Conservation (phyloP, 1,140 invertebrate genomes). For the Lepidotrigona ventralis region DNA sequence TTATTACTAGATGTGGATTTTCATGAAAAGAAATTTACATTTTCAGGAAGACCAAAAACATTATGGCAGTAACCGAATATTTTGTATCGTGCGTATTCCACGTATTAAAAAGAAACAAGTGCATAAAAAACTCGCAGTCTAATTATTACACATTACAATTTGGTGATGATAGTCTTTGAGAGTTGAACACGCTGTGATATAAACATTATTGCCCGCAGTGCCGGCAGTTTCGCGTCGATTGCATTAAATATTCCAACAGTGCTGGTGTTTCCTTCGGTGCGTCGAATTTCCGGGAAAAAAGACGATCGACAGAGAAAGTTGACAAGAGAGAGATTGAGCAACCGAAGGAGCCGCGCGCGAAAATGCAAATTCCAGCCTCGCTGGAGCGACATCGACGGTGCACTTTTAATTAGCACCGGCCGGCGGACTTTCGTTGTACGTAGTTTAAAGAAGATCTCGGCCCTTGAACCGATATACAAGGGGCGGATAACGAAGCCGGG, state of each 20-base stretch:
- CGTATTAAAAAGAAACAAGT: too few relatives aligned
- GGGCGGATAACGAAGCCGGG: background rate
- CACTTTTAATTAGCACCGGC: slow-evolving; percentile 2
- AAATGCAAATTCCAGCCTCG: slow-evolving; percentile 14
- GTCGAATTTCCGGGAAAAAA: background rate
- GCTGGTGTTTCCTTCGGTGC: background rate
- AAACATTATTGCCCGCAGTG: background rate
- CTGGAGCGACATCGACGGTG: background rate
- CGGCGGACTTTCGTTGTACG: background rate
- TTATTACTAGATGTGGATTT: too few relatives aligned
- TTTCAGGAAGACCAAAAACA: too few relatives aligned
- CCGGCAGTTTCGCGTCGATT: background rate
- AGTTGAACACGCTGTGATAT: background rate
- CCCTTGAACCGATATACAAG: background rate
- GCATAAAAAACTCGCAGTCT: too few relatives aligned
- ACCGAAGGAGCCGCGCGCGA: background rate
- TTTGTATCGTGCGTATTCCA: too few relatives aligned
- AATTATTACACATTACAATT: too few relatives aligned
- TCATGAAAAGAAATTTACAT: too few relatives aligned
- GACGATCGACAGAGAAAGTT: background rate
- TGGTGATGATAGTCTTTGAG: too few relatives aligned
- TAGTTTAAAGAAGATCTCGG: background rate
- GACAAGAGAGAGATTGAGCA: background rate
- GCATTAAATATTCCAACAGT: background rate
- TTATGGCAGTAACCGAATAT: too few relatives aligned